Base-by-base conservation (phyloP, 2,797 vertebrate species). In the Sebastes baramenuke region DNA sequence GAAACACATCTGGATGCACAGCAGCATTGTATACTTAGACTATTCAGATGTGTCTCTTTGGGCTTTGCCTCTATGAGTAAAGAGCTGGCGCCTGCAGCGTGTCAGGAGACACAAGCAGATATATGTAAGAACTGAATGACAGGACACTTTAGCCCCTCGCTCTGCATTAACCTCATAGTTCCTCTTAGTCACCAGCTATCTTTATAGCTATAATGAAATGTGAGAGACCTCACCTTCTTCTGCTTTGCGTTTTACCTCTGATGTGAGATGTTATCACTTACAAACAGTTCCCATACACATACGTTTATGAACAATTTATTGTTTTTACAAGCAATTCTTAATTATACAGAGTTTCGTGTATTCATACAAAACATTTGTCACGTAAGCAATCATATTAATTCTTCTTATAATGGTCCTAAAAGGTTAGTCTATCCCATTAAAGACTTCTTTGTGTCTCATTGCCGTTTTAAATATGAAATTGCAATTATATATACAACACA, bases 381-480 rank as follows among this genome's bases (percentile, higher is more conserved):
- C 25, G 3, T 46, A 55, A 67, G 32, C 66, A 71, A 81, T 20
- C 52, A 32, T 34, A 24, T n/a, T 49, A 49, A 49, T 20, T 49
- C 0, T 36, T 71, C 18, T 29, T 67, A 29, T 61, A 22, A 24
- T 56, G 8, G 9, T 36, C 54, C 20, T 42, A 6, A 61, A 49
- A 22, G 58, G 70, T 75, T 36, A 68, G 34, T 61, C 14, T 6
- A 32, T 72, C 8, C 32, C 55, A 68, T 24, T 56, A 4, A 52
- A 27, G 3, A 25, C 72, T 11, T 38, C 0, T 72, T 56, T 59
- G 25, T 72, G 12, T 46, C 0, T 56, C 8, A 3, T 60, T 27
- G 11, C 4, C 69, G 13, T 81, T 88, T 91, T 90, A 91, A 90
- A 86, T 88, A 92, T 3, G 56, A 69, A 27, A 34, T 79, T 25